Percentiles rank a stretch among this genome's conserved stretches.
Conservation (phyloP, 1,140 invertebrate genomes). For the Solenopsis invicta region DNA sequence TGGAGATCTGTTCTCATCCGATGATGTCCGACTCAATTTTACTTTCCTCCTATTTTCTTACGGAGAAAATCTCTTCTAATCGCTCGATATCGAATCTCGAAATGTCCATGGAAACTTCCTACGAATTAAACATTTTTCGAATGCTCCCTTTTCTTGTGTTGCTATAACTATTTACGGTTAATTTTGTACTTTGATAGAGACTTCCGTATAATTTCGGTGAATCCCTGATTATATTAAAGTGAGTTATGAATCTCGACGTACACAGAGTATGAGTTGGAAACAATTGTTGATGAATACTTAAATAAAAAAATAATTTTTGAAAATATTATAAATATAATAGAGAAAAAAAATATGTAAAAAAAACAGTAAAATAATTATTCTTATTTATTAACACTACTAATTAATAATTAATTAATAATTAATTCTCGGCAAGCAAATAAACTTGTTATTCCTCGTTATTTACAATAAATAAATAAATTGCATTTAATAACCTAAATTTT, state of each 20-base stretch:
- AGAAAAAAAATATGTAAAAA: not conserved
- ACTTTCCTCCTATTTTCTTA: not conserved
- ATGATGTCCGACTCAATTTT: slow-evolving; percentile 10
- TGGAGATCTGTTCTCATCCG: slow-evolving; percentile 22
- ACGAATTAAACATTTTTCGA: not conserved
- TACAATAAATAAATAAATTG: not conserved
- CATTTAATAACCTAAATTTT: slow-evolving; percentile 16
- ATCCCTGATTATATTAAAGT: slow-evolving; percentile 36
- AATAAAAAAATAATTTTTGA: not conserved
- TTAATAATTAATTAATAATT: not conserved
- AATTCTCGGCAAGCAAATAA: not conserved
- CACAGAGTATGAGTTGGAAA: not conserved
- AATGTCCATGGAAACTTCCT: not conserved
- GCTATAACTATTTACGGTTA: slow-evolving; percentile 52
- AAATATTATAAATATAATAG: slow-evolving; percentile 11
- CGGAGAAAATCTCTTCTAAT: not conserved
- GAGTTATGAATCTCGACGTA: slow-evolving; percentile 57
- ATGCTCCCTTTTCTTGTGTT: not conserved
- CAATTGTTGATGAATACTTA: not conserved
- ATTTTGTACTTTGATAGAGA: slow-evolving; percentile 73
- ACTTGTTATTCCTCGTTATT: not conserved
- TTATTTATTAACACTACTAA: not conserved
- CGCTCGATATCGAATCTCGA: slow-evolving; percentile 33
- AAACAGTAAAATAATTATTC: not conserved
- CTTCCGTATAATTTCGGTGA: slow-evolving; percentile 32